These are phyloP conservation scores for Drosophila meridionalis DNA, from an alignment of 2,888 invertebrate genomes.

Conservation along the genomic window DNA sequence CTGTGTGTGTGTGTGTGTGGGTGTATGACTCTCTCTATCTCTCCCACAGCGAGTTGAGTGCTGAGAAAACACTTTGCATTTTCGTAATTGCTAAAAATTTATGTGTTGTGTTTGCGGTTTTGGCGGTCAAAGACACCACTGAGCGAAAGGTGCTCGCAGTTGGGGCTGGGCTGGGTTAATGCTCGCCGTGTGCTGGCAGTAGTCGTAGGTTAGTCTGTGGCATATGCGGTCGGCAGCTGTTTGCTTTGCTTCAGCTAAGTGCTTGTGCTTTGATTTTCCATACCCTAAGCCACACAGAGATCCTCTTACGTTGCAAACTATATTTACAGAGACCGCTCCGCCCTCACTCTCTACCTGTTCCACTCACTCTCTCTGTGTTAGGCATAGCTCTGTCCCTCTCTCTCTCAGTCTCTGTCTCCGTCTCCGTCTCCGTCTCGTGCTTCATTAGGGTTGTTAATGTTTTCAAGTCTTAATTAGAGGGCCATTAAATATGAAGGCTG, in stretches of 20 bases:
- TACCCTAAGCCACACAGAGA: background rate
- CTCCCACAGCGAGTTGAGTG: background rate
- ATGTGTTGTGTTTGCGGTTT: slow-evolving; percentile 50
- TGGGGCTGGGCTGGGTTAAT: background rate
- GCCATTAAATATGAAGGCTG: slow-evolving; percentile 11
- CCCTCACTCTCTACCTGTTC: background rate
- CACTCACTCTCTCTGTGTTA: background rate
- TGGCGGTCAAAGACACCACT: slow-evolving; percentile 43
- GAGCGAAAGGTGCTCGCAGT: slow-evolving; percentile 15
- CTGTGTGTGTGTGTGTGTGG: background rate
- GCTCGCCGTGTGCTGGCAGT: slow-evolving; percentile 11
- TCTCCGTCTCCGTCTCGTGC: background rate
- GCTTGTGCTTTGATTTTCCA: slow-evolving; percentile 23
- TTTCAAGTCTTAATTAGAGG: slow-evolving; percentile 7
- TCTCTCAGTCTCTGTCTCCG: background rate
- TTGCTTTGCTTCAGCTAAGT: slow-evolving; percentile 29
- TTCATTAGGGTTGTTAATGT: slow-evolving; percentile 5
- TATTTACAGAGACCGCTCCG: background rate
- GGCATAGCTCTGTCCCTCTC: background rate
- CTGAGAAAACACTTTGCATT: slow-evolving; percentile 45
- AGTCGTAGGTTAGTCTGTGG: slow-evolving; percentile 40
- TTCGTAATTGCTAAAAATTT: slow-evolving; percentile 54
- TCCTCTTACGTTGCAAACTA: slow-evolving; percentile 9
- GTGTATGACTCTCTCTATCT: too few species aligned
- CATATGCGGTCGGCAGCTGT: slow-evolving; percentile 48